Base-by-base conservation (phyloP, 2,113 vertebrate species). In the Cheirogaleus medius region DNA sequence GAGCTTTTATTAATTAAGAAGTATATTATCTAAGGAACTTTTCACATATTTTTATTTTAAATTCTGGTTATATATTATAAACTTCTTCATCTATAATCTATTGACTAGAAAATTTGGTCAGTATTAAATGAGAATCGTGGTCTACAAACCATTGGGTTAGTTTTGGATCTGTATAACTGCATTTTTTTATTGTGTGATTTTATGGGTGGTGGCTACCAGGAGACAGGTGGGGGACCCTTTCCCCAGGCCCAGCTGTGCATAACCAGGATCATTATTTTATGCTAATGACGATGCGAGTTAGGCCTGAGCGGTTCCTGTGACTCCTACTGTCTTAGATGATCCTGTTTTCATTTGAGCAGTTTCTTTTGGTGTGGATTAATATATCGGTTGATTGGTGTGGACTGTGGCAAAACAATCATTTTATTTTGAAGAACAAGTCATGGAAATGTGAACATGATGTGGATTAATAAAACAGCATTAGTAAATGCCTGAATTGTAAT, bases 381-480 rank as follows among this genome's bases (percentile, higher is more conserved):
- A 10, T 13, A 25, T 56, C 15, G 21, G 27, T 42, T 86, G n/a
- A 87, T 87, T 63, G 52, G 34, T 95, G 54, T 89, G 69, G 68
- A 18, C 56, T 97, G 32, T 13, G 12, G 32, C 32, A 39, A 93
- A 78, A 1, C 27, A 25, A 84, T 71, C 44, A 85, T 82, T 85
- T 84, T 78, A 42, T 94, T 86, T 83, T 64, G 63, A 76, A 84
- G 18, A 77, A 85, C 27, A 93, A 39, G 32, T 77, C 32, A 64
- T 64, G 27, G 80, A 94, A 93, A 85, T 76, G 39, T 71, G 54
- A 56, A 80, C 81, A 60, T 47, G 39, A 76, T 64, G 6, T 0
- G 74, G 78, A 92, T 81, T 66, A 97, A 83, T 96, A 97, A 97
- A 97, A 85, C 20, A 1, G 49, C 64, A 4, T 77, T 58, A 66